A percentile compares a stretch with the other conserved stretches of the same genome.
Conservation (phyloP, 2,113 vertebrate species). For the Tenebrosternarchus preto region DNA sequence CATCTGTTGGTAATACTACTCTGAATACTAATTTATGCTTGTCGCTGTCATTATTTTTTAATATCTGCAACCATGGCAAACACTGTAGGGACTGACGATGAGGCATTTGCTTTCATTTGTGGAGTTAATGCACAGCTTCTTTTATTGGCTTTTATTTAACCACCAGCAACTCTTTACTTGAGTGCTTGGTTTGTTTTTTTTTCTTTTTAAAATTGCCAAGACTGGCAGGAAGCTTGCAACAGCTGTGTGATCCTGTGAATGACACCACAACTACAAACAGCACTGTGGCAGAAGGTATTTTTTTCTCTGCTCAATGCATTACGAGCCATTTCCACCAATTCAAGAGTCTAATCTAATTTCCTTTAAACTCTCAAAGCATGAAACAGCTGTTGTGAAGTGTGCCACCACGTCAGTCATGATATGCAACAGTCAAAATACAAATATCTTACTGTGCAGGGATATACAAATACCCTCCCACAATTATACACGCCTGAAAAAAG, state of each 20-base stretch:
- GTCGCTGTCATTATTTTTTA: conserved; percentile 5
- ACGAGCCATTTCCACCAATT: conserved; percentile 52
- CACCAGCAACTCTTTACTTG: conserved; percentile 44
- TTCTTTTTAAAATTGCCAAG: conserved; percentile 35
- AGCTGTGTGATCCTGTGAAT: conserved; percentile 52
- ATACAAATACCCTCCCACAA: conserved; percentile 19
- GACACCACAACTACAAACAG: conserved; percentile 44
- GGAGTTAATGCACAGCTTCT: conserved; percentile 25
- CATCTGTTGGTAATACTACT: conserved; percentile 30
- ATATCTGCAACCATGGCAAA: conserved; percentile 18
- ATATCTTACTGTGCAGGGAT: conserved; percentile 22
- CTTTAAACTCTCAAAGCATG: conserved; percentile 43
- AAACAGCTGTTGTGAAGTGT: conserved; percentile 49
- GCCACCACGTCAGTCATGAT: conserved; percentile 37
- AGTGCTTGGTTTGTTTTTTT: conserved; percentile 40
- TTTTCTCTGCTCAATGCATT: conserved; percentile 45
- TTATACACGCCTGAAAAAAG: conserved; percentile 17
- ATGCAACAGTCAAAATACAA: conserved; percentile 36
- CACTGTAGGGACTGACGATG: neutral
- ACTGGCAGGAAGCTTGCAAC: conserved; percentile 34
- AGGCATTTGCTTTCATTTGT: conserved; percentile 37
- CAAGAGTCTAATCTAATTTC: conserved; percentile 53
- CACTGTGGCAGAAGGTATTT: conserved; percentile 28
- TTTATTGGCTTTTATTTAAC: conserved; percentile 42
- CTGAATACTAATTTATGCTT: conserved; percentile 17